Evolutionary conservation across 2,797 vertebrate genomes (phyloP), one percentile per base, ranked within the genome.

Genomic region (Cyclura pinguis): DNA sequence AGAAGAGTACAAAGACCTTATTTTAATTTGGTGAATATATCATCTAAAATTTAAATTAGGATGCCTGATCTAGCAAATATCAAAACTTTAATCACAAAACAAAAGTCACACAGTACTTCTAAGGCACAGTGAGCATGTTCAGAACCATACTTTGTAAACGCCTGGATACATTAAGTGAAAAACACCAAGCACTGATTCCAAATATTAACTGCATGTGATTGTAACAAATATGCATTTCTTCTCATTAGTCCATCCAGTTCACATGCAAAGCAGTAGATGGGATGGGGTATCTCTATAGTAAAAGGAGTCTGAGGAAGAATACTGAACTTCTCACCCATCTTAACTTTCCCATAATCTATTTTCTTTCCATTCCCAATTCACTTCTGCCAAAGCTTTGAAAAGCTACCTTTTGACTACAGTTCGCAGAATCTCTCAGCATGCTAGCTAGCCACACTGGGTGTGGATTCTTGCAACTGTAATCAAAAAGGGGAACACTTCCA

Each of bases 41-140:
- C 47, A 92, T 0, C 73, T 74, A 82, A 88, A 92, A 35, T 94
- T 94, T 50, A 89, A 12, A 93, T 78, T 47, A 91, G 84, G 94
- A 93, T 69, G 72, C 27, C 80, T 90, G 85, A 73, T 52, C 91
- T 86, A 78, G 42, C 35, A 94, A 92, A 82, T 14, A n/a, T 50
- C 73, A 77, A 52, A 91, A 83, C 32, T 24, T 88, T 93, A 89
- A 89, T 86, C 22, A 92, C 64, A 90, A 85, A 4, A 90, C 52
- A 92, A 64, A 80, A 84, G 13, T 91, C 78, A 92, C 77, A 90
- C 0, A 52, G 27, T 86, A 91, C 87, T 93, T 94, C 87, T 69
- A 91, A 90, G 35, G 88, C 6, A 88, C 20, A 90, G 10, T 42
- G 91, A 93, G 88, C 6, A 89, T 52, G 73, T 90, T 29, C 84